These are phyloP conservation scores for Notolepis coatsorum DNA, from an alignment of 2,797 vertebrate species.

Conservation along the genomic window DNA sequence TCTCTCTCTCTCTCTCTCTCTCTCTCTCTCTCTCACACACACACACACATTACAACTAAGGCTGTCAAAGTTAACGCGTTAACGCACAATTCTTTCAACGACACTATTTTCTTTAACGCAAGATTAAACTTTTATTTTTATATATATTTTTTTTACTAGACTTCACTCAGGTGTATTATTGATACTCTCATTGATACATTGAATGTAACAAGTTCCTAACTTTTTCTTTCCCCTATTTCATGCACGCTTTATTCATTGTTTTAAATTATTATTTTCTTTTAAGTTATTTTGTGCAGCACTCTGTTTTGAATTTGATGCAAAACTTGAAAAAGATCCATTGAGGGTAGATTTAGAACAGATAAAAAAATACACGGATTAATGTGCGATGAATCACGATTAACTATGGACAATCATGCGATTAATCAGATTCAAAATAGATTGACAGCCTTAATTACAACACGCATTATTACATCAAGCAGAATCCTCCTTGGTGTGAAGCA, in stretches of 20 bases:
- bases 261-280: background rate
- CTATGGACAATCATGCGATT: too few species aligned
- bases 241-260: background rate
- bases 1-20: background rate
- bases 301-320: background rate
- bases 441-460: too few species aligned
- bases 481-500: conserved; percentile 65
- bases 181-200: conserved; percentile 60
- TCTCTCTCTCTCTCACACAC: conserved; percentile 17
- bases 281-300: background rate
- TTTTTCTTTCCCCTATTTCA: background rate
- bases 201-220: background rate
- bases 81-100: too few species aligned
- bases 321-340: background rate
- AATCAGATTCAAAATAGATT: too few species aligned
- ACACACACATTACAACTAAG: too few species aligned
- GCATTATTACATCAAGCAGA: too few species aligned
- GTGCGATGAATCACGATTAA: too few species aligned
- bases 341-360: too few species aligned
- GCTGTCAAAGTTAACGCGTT: too few species aligned
- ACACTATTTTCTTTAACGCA: too few species aligned
- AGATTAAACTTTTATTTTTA: background rate
- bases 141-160: conserved; percentile 47
- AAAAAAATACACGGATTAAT: too few species aligned
- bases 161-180: conserved; percentile 72